These are phyloP conservation scores for Dromaius novaehollandiae DNA, from an alignment of 2,113 vertebrate genomes.

Conservation along the genomic window DNA sequence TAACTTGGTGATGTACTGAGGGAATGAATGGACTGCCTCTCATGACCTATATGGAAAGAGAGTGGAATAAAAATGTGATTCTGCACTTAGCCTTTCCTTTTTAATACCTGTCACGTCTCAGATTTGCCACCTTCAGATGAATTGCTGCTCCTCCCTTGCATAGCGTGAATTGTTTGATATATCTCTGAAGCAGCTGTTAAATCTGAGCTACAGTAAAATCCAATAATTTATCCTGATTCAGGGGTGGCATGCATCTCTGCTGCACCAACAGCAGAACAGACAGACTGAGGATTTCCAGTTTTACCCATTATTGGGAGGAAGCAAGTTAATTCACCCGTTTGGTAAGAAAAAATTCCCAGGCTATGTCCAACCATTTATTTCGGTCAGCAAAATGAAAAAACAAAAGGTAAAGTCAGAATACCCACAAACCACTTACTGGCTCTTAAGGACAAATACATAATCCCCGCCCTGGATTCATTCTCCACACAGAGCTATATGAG, in stretches of 20 bases:
- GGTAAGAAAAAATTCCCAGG: background rate
- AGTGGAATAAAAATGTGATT: constrained; percentile 52
- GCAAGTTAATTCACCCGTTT: background rate
- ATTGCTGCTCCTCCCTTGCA: constrained; percentile 47
- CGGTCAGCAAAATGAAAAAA: background rate
- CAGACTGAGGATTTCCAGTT: background rate
- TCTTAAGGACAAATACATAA: background rate
- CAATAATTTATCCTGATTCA: background rate
- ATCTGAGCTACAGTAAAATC: background rate
- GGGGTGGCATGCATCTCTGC: background rate
- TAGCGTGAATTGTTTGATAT: constrained; percentile 38
- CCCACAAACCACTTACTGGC: background rate
- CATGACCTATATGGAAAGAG: constrained; percentile 21
- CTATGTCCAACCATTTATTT: background rate
- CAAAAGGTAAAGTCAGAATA: background rate
- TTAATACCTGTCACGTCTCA: constrained; percentile 38
- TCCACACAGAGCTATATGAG: background rate
- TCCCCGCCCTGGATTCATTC: background rate
- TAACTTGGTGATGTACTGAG: constrained; percentile 12
- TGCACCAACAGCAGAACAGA: background rate
- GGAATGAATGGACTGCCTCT: constrained; percentile 6
- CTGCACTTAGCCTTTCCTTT: constrained; percentile 30
- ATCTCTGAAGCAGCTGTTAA: constrained; percentile 44
- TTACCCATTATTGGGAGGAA: background rate
- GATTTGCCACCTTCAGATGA: constrained; percentile 48